A percentile compares a stretch with the other conserved stretches of the same genome.
phyloP scores from a whole-genome alignment of 30 jellyfish, hydroid and myxozoan genomes.

The Hydractinia echinata region DNA sequence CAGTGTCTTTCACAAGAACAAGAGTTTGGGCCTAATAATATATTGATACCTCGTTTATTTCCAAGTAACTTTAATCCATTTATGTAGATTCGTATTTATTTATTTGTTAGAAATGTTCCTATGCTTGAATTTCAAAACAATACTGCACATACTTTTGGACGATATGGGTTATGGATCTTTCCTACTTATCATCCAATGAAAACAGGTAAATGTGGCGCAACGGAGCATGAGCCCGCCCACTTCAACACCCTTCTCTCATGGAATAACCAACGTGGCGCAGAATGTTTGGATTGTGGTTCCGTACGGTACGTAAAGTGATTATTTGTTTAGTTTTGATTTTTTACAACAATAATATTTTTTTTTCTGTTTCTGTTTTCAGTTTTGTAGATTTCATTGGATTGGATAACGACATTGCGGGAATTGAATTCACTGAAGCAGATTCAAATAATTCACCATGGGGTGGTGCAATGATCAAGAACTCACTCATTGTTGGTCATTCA shows the following conservation, averaged over 20 bases:
- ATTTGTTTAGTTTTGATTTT: not conserved
- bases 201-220: conserved; percentile 67
- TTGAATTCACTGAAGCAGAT: conserved; percentile 79
- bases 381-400: conserved; percentile 60
- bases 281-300: conserved; percentile 83
- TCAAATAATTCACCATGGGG: conserved; percentile 93
- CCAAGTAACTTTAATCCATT: no score
- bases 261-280: conserved; percentile 94
- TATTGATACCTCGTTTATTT: no score
- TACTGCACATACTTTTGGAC: conserved; percentile 92
- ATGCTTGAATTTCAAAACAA: conserved; percentile 80
- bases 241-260: conserved; percentile 59
- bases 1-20: no score
- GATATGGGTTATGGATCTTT: conserved; percentile 93
- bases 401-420: conserved; percentile 88
- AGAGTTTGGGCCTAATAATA: no score
- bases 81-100: no score
- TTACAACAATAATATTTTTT: not conserved
- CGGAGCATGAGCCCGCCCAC: conserved; percentile 70
- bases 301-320: conserved; percentile 29
- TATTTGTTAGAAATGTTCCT: conserved; percentile 63
- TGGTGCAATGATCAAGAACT: conserved; percentile 76
- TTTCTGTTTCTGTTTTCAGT: conserved; percentile 18
- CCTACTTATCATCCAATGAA: conserved; percentile 90
- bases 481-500: conserved; percentile 85